These are phyloP conservation scores for Labrus mixtus DNA, from an alignment of 2,113 vertebrate species.

Conservation along the genomic window DNA sequence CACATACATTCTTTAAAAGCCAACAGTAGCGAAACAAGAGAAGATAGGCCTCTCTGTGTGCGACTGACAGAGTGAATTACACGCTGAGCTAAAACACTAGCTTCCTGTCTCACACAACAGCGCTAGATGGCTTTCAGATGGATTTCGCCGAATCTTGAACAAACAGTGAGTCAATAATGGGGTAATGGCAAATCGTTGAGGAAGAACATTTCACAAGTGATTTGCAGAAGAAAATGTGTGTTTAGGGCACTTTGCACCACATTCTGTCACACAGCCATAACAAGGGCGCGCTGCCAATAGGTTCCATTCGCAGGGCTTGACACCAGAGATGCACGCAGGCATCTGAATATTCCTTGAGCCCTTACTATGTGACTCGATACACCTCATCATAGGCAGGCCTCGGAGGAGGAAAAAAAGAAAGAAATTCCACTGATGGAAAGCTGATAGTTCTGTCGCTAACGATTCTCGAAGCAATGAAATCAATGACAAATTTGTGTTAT, in stretches of 20 bases:
- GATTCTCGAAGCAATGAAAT: conserved; percentile 70
- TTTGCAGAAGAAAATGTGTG: conserved; percentile 70
- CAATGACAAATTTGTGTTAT: conserved; percentile 72
- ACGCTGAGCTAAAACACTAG: conserved; percentile 69
- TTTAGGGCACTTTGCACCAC: conserved; percentile 68
- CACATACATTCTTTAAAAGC: conserved; percentile 64
- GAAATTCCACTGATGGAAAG: conserved; percentile 62
- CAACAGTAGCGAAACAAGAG: conserved; percentile 76
- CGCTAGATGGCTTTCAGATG: conserved; percentile 75
- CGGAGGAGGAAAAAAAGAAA: not conserved
- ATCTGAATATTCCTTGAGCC: conserved; percentile 19
- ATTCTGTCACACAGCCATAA: conserved; percentile 67
- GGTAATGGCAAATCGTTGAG: conserved; percentile 69
- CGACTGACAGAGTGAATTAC: conserved; percentile 78
- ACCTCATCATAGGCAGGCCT: conserved; percentile 26
- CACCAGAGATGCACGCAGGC: conserved; percentile 30
- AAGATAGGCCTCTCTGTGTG: conserved; percentile 69
- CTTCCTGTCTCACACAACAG: conserved; percentile 70
- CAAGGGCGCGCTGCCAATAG: conserved; percentile 56
- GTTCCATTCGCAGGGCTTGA: conserved; percentile 56
- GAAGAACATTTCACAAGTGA: conserved; percentile 73
- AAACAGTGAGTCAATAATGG: conserved; percentile 76
- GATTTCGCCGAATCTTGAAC: conserved; percentile 70
- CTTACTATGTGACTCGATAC: conserved; percentile 23
- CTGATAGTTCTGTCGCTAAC: conserved; percentile 63